Conservation (phyloP, 2,888 invertebrate species). For the Tuberolachnus salignus region DNA sequence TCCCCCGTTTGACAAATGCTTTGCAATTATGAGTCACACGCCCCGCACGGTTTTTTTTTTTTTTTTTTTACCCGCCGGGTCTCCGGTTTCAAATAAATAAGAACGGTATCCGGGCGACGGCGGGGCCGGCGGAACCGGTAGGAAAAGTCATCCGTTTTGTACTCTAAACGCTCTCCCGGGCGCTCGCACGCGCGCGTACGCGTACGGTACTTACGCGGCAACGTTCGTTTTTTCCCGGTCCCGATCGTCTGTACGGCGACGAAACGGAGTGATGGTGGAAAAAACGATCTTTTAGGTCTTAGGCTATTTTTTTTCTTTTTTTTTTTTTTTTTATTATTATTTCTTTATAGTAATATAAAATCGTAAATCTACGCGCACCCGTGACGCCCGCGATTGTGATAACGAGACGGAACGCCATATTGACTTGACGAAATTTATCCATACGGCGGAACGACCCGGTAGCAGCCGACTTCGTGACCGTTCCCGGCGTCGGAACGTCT, state of each 20-base stretch:
- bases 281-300: neutral
- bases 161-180: neutral
- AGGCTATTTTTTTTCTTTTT: too few relatives aligned
- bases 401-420: too few relatives aligned
- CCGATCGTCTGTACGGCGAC: neutral
- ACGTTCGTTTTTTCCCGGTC: neutral
- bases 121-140: neutral
- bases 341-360: too few relatives aligned
- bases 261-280: neutral
- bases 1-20: constrained; percentile 6
- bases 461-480: too few relatives aligned
- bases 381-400: too few relatives aligned
- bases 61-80: constrained; percentile 4
- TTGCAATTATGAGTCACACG: constrained; percentile 34
- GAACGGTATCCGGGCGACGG: neutral
- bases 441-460: too few relatives aligned
- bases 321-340: too few relatives aligned
- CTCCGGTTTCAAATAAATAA: constrained; percentile 24
- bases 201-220: neutral
- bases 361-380: too few relatives aligned
- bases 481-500: too few relatives aligned
- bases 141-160: neutral
- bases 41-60: constrained; percentile 5
- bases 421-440: too few relatives aligned
- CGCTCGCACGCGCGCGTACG: too few relatives aligned